Conservation (phyloP, 2,113 vertebrate genomes). For the Microtus montanus region DNA sequence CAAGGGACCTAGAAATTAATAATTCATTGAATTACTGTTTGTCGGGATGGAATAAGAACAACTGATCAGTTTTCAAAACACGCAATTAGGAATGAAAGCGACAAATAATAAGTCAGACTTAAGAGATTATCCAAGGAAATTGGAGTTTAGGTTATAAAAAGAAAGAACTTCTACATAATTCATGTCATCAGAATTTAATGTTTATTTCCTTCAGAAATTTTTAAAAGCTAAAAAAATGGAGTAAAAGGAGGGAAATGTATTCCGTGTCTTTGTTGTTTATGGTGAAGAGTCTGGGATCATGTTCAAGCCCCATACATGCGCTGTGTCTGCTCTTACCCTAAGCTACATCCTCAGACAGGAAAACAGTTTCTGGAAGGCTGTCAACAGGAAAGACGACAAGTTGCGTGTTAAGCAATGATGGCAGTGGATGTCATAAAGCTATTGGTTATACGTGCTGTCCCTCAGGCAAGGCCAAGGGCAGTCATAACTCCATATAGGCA, state of each 20-base stretch:
- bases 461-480: conserved; percentile 26
- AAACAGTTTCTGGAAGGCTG: not conserved
- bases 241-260: too few relatives aligned
- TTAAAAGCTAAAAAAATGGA: not conserved
- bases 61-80: not conserved
- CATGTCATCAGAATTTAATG: not conserved
- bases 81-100: conserved; percentile 19
- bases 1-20: not conserved
- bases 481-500: conserved; percentile 16
- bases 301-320: not conserved
- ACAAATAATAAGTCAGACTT: not conserved
- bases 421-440: not conserved
- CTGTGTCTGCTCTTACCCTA: not conserved
- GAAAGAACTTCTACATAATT: not conserved
- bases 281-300: too few relatives aligned
- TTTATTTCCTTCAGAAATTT: not conserved
- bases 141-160: not conserved
- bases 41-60: conserved; percentile 18
- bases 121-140: conserved; percentile 16
- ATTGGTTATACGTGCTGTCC: not conserved
- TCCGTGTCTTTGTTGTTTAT: not conserved
- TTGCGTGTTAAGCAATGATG: not conserved
- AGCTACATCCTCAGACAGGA: not conserved
- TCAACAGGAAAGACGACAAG: not conserved
- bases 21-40: conserved; percentile 15